Evolutionary conservation across 2,113 vertebrate genomes (phyloP).

Genomic region (Narcine bancroftii): DNA sequence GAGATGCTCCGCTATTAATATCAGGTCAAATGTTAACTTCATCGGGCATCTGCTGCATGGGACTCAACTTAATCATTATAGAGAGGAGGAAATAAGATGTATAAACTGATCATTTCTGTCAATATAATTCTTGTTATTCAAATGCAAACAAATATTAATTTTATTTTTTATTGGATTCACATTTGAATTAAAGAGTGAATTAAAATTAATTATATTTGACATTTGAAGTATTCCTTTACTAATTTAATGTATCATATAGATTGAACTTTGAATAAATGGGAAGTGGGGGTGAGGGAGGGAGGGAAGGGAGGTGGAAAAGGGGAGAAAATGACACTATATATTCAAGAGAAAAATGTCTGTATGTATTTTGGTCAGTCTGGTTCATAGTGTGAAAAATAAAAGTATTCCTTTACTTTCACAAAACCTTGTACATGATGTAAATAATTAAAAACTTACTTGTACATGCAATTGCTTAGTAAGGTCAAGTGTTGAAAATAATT

Average conservation of each 20-base stretch:
- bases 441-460: not conserved
- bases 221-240: not conserved
- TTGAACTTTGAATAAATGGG: no score
- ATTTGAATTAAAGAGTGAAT: not conserved
- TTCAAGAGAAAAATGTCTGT: no score
- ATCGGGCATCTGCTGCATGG: no score
- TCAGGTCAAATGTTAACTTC: no score
- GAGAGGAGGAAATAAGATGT: not conserved
- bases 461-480: not conserved
- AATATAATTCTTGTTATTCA: not conserved
- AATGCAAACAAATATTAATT: not conserved
- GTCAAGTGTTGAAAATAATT: slow-evolving; percentile 11
- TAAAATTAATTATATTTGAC: not conserved
- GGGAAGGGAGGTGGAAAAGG: no score
- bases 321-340: no score
- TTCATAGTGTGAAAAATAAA: no score
- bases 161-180: not conserved
- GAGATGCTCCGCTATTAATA: no score
- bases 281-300: no score
- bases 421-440: not conserved
- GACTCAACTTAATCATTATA: no score
- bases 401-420: not conserved
- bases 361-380: no score
- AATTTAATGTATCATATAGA: no score
- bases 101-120: not conserved